Conservation (phyloP, 2,113 vertebrate species). For the Cairina moschata region DNA sequence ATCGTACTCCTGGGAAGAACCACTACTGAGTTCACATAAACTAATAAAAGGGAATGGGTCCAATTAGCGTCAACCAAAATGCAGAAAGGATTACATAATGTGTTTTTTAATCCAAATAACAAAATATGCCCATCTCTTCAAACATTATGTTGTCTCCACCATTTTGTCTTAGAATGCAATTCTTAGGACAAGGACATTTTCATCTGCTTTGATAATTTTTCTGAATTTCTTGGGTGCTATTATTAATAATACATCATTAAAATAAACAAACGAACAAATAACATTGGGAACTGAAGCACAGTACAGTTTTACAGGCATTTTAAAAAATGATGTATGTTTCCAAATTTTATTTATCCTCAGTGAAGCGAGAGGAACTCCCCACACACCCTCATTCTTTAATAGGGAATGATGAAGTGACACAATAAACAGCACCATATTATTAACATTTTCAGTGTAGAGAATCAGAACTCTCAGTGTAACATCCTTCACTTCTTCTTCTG, state of each 20-base stretch:
- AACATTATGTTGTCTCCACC: neutral
- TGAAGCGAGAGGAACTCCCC: neutral
- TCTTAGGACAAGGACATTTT: neutral
- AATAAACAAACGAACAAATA: neutral
- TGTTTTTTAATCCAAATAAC: neutral
- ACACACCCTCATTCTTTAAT: neutral
- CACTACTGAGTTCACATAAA: neutral
- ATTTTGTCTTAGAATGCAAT: neutral
- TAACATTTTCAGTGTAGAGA: neutral
- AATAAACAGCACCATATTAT: neutral
- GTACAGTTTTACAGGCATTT: neutral
- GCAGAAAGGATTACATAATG: neutral
- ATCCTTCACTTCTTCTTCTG: neutral
- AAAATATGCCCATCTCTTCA: neutral
- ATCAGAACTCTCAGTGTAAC: neutral
- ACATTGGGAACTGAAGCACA: neutral
- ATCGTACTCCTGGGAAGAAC: neutral
- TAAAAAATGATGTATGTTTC: neutral
- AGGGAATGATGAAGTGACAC: neutral
- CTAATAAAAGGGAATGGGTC: neutral
- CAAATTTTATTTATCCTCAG: neutral
- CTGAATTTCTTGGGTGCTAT: neutral
- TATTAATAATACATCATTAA: neutral
- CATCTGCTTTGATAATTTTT: neutral
- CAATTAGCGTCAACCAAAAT: neutral